A percentile compares a stretch with the other conserved stretches of the same genome.
phyloP scores from a whole-genome alignment of 1,140 invertebrate species.

The Phymorhynchus buccinoides region DNA sequence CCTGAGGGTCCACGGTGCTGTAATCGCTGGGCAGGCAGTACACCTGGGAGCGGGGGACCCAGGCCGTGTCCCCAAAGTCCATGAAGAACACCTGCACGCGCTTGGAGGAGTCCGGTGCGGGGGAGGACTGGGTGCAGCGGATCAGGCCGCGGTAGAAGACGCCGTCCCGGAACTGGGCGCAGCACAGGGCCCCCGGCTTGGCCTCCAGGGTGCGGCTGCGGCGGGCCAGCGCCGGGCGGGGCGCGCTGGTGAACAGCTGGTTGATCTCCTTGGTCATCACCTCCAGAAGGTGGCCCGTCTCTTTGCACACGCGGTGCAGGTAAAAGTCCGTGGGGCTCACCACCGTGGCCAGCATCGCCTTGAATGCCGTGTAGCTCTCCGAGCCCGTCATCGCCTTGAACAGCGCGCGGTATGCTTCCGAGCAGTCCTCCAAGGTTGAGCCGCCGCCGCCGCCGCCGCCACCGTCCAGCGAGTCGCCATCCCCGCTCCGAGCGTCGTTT shows the following conservation, averaged over 20 bases:
- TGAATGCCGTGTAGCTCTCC: conserved; percentile 1
- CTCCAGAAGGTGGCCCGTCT: conserved; percentile 46
- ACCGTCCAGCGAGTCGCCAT: conserved; percentile 3
- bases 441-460: neutral
- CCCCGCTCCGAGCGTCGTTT: neutral
- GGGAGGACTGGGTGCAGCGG: neutral
- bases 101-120: neutral
- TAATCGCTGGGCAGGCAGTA: conserved; percentile 50
- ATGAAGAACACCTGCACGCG: conserved; percentile 50
- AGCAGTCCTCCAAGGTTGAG: neutral
- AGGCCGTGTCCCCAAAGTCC: conserved; percentile 56
- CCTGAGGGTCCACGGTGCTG: conserved; percentile 41
- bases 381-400: neutral
- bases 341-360: conserved; percentile 47
- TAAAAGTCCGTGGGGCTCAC: conserved; percentile 51
- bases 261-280: conserved; percentile 49
- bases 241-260: conserved; percentile 36
- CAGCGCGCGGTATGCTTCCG: conserved; percentile 15
- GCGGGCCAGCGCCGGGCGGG: conserved; percentile 40
- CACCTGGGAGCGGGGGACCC: conserved; percentile 43
- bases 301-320: conserved; percentile 47
- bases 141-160: conserved; percentile 49
- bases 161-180: conserved; percentile 51
- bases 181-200: conserved; percentile 47
- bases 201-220: conserved; percentile 38